These are phyloP conservation scores for Muschampia plurimacula DNA, from an alignment of 2,888 invertebrate genomes.

Conservation along the genomic window DNA sequence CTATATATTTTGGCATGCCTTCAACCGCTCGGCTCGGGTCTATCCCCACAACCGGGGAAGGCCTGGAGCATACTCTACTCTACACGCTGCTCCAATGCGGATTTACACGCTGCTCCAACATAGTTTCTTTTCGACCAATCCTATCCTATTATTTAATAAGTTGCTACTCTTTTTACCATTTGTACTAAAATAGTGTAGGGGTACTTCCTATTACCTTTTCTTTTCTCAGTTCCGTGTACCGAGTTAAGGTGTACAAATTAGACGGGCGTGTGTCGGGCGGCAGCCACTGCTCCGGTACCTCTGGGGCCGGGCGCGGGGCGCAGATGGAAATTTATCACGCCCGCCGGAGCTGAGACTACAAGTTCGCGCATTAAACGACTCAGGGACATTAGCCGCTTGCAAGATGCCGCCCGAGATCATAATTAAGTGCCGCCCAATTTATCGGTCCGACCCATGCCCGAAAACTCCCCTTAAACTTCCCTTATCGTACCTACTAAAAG, in stretches of 20 bases:
- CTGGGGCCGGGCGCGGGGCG: constrained; percentile 60
- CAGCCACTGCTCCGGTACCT: constrained; percentile 48
- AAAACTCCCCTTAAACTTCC: constrained; percentile 82
- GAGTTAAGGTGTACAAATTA: constrained; percentile 46
- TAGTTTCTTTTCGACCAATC: no score
- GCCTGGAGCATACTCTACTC: no score
- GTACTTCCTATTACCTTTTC: background rate
- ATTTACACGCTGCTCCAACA: no score
- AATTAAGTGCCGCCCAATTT: constrained; percentile 86
- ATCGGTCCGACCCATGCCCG: constrained; percentile 82
- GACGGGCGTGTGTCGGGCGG: constrained; percentile 39
- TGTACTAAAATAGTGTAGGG: background rate
- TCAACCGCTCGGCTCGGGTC: no score
- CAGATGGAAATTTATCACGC: constrained; percentile 84
- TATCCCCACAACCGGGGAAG: no score
- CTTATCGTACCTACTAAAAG: constrained; percentile 82
- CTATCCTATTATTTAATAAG: background rate
- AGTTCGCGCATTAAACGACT: constrained; percentile 85
- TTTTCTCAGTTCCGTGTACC: background rate
- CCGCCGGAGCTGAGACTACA: constrained; percentile 81
- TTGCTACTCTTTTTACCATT: background rate
- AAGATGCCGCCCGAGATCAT: constrained; percentile 86
- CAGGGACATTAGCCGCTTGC: constrained; percentile 84
- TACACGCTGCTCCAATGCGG: no score
- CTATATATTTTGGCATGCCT: no score